Conservation (phyloP, 1,140 invertebrate genomes). For the Ips nitidus region DNA sequence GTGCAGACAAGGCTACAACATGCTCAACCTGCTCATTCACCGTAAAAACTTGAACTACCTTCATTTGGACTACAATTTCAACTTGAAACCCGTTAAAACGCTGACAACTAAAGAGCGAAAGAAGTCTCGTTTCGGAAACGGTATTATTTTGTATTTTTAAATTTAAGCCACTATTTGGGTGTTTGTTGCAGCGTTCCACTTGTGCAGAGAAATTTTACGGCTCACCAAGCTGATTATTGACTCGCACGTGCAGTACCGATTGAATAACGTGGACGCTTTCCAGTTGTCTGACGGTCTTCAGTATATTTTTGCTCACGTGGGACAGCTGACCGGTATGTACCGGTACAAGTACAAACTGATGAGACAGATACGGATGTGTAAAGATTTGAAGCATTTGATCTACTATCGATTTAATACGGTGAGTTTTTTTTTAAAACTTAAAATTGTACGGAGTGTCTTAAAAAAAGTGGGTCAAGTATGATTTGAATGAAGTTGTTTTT, state of each 20-base stretch:
- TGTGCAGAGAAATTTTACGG: conserved; percentile 97
- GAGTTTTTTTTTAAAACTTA: conserved; percentile 48
- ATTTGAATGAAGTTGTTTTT: too few relatives aligned
- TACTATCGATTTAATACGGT: conserved; percentile 99
- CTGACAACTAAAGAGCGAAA: conserved; percentile 99
- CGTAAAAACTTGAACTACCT: conserved; percentile 99
- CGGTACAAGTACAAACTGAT: conserved; percentile 99
- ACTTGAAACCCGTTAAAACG: conserved; percentile 99
- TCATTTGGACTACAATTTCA: conserved; percentile 99
- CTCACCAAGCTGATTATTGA: conserved; percentile 98
- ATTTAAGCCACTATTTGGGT: not conserved
- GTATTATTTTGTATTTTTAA: conserved; percentile 52
- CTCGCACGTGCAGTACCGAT: conserved; percentile 97
- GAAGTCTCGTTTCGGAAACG: conserved; percentile 99
- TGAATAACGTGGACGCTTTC: conserved; percentile 99
- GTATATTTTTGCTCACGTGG: conserved; percentile 99
- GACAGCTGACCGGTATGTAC: conserved; percentile 99
- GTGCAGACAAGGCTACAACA: conserved; percentile 99
- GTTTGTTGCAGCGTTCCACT: conserved; percentile 82
- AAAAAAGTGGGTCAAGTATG: not conserved
- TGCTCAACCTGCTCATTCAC: conserved; percentile 98
- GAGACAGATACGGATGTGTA: conserved; percentile 99
- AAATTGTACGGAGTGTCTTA: conserved; percentile 7
- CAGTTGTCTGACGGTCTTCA: conserved; percentile 98
- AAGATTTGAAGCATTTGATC: conserved; percentile 98